These are phyloP conservation scores for Enteromius thamalakanensis DNA, from an alignment of 2,797 vertebrate species.

Conservation along the genomic window DNA sequence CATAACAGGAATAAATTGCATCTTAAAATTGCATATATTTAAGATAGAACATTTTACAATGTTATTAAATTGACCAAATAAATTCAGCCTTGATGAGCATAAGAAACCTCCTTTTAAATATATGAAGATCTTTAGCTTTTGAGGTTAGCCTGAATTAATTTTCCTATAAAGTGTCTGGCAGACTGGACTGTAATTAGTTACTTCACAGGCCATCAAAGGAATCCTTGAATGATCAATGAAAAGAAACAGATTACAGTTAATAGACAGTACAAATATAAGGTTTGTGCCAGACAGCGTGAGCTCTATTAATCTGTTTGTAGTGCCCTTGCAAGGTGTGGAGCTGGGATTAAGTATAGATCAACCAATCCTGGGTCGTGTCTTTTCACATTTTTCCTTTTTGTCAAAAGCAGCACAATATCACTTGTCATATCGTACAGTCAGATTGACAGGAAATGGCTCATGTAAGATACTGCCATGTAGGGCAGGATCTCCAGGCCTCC, in stretches of 20 bases:
- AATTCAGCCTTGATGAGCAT: not conserved
- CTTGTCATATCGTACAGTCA: slow-evolving; percentile 19
- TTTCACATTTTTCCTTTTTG: not conserved
- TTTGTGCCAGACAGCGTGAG: slow-evolving; percentile 16
- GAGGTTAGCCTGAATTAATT: not conserved
- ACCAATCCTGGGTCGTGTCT: not conserved
- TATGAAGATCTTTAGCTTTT: not conserved
- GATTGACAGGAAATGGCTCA: slow-evolving; percentile 47
- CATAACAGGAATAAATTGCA: not conserved
- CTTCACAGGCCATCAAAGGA: slow-evolving; percentile 50
- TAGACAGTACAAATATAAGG: slow-evolving; percentile 30
- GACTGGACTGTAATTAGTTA: slow-evolving; percentile 34
- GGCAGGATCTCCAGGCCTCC: slow-evolving; percentile 52
- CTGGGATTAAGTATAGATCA: not conserved
- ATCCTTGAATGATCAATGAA: slow-evolving; percentile 38
- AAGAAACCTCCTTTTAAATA: not conserved
- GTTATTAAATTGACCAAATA: not conserved
- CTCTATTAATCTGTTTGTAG: not conserved
- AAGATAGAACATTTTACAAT: not conserved
- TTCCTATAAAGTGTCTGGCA: slow-evolving; percentile 14
- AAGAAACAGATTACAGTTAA: slow-evolving; percentile 30
- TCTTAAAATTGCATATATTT: not conserved
- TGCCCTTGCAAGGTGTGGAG: not conserved
- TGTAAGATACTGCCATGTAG: slow-evolving; percentile 48
- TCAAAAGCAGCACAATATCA: slow-evolving; percentile 9